Base-by-base conservation (phyloP, 2,888 invertebrate species). In the Notodonta ziczac region DNA sequence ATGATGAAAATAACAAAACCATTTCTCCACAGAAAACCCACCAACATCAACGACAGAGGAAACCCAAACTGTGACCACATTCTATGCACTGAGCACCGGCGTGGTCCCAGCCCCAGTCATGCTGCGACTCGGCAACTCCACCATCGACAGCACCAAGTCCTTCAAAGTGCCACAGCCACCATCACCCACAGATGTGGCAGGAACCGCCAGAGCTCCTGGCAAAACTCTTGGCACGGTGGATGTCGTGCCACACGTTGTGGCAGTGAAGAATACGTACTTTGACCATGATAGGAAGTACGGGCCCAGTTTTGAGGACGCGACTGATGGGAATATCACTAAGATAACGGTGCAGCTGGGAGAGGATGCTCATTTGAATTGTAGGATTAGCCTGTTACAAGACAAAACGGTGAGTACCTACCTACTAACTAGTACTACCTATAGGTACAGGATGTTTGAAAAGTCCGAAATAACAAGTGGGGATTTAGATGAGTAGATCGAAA, bases 321-420 rank as follows among this genome's bases (percentile, higher is more conserved):
- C 88, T 0, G 89, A 93, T 72, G 96, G 95, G 39, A 95, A 96
- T 74, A 89, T 95, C 16, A 95, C 95, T 55, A 96, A 96, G 81
- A 95, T 96, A 60, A 97, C 96, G 0, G 96, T 96, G 35, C 96
- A 96, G 78, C 94, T 96, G 60, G 96, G 96, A 3, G 96, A 95
- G 67, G 96, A 95, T 64, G 96, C 96, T 54, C 95, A 95, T 81
- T 89, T 97, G 70, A 96, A 97, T 86, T 97, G 97, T 86, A 95
- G 95, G 83, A 96, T 96, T 83, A 96, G 96, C 74, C 90, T 96
- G 69, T 93, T 96, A 57, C 96, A 96, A 83, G 96, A 96, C 88
- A 96, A 96, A 91, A 96, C 96, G 89, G 96, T 96, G 81, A 95
- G 96, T 80, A 0, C 14, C 35, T 35, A 7, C 7, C 7, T 35